phyloP scores from a whole-genome alignment of 2,888 invertebrate species.

The Thymelicus sylvestris region DNA sequence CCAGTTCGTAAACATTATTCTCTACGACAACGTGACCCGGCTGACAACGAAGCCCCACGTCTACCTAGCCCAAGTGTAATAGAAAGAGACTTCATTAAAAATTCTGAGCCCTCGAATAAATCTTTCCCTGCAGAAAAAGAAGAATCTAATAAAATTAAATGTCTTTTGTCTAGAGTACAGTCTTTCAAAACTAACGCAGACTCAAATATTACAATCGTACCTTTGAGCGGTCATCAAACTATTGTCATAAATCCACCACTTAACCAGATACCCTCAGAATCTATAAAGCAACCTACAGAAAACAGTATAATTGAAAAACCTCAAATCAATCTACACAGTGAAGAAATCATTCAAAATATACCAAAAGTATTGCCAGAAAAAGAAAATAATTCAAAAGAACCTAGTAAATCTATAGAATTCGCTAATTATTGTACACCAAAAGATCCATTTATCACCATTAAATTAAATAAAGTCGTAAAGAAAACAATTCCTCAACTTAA shows the following conservation, averaged over 20 bases:
- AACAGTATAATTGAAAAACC: conserved; percentile 27
- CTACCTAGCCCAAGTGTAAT: conserved; percentile 73
- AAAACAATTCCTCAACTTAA: conserved; percentile 74
- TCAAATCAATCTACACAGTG: conserved; percentile 36
- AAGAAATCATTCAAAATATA: conserved; percentile 37
- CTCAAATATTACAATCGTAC: conserved; percentile 77
- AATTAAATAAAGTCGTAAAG: conserved; percentile 77
- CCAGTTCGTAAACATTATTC: conserved; percentile 80
- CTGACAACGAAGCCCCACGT: conserved; percentile 65
- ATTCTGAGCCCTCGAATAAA: conserved; percentile 38
- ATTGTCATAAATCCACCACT: conserved; percentile 79
- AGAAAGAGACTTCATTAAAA: conserved; percentile 54
- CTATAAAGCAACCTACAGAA: conserved; percentile 41
- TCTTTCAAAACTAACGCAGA: conserved; percentile 79
- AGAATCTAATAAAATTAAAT: conserved; percentile 51
- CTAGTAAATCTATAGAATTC: conserved; percentile 58
- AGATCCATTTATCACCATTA: conserved; percentile 78
- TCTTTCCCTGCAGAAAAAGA: conserved; percentile 57
- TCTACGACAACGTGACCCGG: conserved; percentile 76
- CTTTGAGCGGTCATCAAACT: conserved; percentile 82
- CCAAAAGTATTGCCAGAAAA: conserved; percentile 47
- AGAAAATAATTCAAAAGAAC: conserved; percentile 47
- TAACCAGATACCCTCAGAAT: conserved; percentile 52
- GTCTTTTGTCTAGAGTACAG: conserved; percentile 74
- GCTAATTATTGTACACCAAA: conserved; percentile 60